Evolutionary conservation across 2,888 invertebrate genomes (phyloP), one percentile per base, ranked within the genome.

Genomic region (Sepiola atlantica): DNA sequence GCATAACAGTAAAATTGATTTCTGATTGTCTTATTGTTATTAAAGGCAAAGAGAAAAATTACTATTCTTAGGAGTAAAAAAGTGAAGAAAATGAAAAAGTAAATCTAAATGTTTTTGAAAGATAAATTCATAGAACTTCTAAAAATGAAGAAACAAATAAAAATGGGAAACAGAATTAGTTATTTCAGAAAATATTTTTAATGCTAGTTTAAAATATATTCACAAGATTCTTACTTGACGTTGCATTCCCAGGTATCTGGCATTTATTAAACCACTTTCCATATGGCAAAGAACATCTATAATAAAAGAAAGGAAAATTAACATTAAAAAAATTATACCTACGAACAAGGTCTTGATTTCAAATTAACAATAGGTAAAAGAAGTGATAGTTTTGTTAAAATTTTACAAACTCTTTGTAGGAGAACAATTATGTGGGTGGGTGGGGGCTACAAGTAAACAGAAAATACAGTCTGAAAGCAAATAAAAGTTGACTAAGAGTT

Each of bases 221-320:
- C 21, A 28, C 92, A 61, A 2, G n/a, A 77, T 35, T 93, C 95
- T 93, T 94, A 96, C 97, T 95, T 96, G 96, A 95, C 96, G 96
- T 94, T 97, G 97, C 93, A 97, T 96, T 20, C 97, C 97, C 55
- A 97, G 97, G 95, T 97, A 97, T 77, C 96, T 96, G 18, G 96
- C 96, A 57, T 96, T 95, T 35, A 97, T 96, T 10, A 97, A 94
- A 20, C 97, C 97, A 94, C 95, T 95, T 94, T 97, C 96, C 94
- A 96, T 95, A 90, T 97, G 95, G 92, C 96, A 95, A 24, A 95
- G 92, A 6, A 95, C 95, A 94, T 97, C 97, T 97, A 95, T 21
- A 95, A 94, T 45, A 94, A 28, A 77, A 93, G 55, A 57, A 54
- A 57, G 24, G 32, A 57, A 32, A 45, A 21, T 45, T n/a, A n/a